phyloP scores from a whole-genome alignment of 1,140 invertebrate species.

The Dryas iulia region DNA sequence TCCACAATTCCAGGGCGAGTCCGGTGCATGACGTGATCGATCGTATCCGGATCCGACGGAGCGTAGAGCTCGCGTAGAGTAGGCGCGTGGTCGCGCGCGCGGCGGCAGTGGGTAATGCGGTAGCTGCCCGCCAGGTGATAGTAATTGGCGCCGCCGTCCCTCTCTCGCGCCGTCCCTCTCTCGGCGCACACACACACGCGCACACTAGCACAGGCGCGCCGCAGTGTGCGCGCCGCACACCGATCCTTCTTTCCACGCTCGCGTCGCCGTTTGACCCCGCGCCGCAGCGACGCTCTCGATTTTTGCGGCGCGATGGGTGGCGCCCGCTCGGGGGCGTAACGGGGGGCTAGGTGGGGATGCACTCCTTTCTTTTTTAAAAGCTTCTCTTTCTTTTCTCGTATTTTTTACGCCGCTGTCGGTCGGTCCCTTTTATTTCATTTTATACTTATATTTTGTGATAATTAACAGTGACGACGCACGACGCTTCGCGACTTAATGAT shows the following conservation, averaged over 20 bases:
- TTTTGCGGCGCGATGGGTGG: slow-evolving; percentile 77
- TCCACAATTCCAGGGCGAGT: slow-evolving; percentile 43
- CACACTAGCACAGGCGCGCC: neutral
- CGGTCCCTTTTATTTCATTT: slow-evolving; percentile 77
- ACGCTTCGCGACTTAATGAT: slow-evolving; percentile 74
- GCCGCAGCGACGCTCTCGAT: slow-evolving; percentile 68
- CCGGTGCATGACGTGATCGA: slow-evolving; percentile 37
- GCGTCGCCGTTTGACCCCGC: slow-evolving; percentile 76
- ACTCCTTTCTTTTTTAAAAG: slow-evolving; percentile 79
- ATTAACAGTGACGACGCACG: slow-evolving; percentile 76
- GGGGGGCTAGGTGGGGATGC: slow-evolving; percentile 66
- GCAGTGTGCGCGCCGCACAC: slow-evolving; percentile 55
- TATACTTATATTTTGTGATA: slow-evolving; percentile 78
- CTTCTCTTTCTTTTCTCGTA: slow-evolving; percentile 79
- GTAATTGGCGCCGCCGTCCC: slow-evolving; percentile 75
- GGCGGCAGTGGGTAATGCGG: slow-evolving; percentile 76
- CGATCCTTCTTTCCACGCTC: slow-evolving; percentile 76
- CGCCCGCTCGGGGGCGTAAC: slow-evolving; percentile 62
- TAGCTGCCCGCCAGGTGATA: slow-evolving; percentile 77
- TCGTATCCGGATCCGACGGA: slow-evolving; percentile 57
- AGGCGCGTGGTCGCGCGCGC: slow-evolving; percentile 72
- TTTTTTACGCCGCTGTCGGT: slow-evolving; percentile 76
- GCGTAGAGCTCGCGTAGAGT: slow-evolving; percentile 51
- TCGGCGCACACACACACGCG: slow-evolving; percentile 45
- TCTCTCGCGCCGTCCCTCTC: slow-evolving; percentile 65